Base-by-base conservation (phyloP, 2,113 vertebrate species). In the Colistium nudipinnis region DNA sequence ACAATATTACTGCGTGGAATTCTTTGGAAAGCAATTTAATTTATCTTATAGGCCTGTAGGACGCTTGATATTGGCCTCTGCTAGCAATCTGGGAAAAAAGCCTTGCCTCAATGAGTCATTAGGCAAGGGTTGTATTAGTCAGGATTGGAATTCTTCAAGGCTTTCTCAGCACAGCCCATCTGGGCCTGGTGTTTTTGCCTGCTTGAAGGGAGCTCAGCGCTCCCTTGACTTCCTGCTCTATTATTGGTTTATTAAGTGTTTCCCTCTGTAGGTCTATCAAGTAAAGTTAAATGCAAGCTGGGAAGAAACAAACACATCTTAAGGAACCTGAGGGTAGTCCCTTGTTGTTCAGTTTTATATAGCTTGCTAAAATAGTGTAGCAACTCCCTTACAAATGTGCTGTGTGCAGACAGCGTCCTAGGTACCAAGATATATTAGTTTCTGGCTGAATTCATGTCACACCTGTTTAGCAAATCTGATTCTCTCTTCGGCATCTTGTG, bases 221-320 rank as follows among this genome's bases (percentile, higher is more conserved):
- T 47, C 22, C 45, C 45, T 47, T 47, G 45, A 47, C 45, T 47
- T 47, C 4, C 45, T 25, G 45, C 45, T 45, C 43, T 47, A 6
- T 47, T 47, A 24, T 4, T 24, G 20, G 10, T 47, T 24, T 25
- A 25, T 14, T 24, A 47, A 47, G 45, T 47, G 45, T 47, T 25
- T 47, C 6, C 22, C 45, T 47, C 11, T 14, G 20, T 47, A 22
- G 19, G 45, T 25, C 45, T 47, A 25, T 4, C 13, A 7, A 47
- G 13, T 45, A 22, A 22, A 47, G 20, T 25, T 10, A 14, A 24
- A 2, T 47, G 31, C 17, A 13, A 4, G 12, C 22, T 22, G 4
- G 43, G 41, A 19, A 20, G 20, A 44, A 19, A 44, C n/a, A n/a
- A 4, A 8, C n/a, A 2, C 16, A 41, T n/a, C 31, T 33, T 9